Percentiles rank a stretch among this genome's conserved stretches.
Evolutionary conservation across 2,797 vertebrate species (phyloP).

Genomic region (Cetoscarus ocellatus): DNA sequence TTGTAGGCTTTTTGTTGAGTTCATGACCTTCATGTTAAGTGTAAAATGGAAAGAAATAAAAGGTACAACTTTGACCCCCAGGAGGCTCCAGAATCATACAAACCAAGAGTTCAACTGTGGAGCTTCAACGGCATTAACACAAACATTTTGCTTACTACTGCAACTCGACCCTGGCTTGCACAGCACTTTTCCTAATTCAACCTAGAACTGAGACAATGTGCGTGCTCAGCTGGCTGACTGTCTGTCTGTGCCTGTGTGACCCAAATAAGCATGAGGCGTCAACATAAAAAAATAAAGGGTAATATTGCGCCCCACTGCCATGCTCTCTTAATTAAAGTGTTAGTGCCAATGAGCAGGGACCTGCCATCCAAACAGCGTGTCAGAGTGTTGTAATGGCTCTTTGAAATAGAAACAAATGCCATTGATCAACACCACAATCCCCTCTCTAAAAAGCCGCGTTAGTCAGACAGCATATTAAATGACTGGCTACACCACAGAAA

Average conservation of each 20-base stretch:
- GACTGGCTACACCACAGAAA: slow-evolving; percentile 22
- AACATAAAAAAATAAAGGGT: neutral
- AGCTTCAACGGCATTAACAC: neutral
- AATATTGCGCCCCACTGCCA: neutral
- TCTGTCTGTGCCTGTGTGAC: slow-evolving; percentile 16
- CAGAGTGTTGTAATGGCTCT: slow-evolving; percentile 37
- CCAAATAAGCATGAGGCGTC: slow-evolving; percentile 41
- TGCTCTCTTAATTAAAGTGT: slow-evolving; percentile 47
- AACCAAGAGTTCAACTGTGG: neutral
- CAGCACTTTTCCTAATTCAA: slow-evolving; percentile 12
- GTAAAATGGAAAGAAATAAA: too few species aligned
- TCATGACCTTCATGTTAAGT: too few species aligned
- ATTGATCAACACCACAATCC: slow-evolving; percentile 42
- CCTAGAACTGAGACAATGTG: slow-evolving; percentile 22
- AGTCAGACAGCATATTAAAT: slow-evolving; percentile 54
- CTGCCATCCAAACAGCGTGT: slow-evolving; percentile 49
- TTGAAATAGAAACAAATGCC: slow-evolving; percentile 64
- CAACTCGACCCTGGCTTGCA: slow-evolving; percentile 3
- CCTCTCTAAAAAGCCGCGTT: slow-evolving; percentile 34
- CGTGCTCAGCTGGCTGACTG: slow-evolving; percentile 5
- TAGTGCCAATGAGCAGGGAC: slow-evolving; percentile 37
- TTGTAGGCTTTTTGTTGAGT: too few species aligned
- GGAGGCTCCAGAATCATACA: neutral
- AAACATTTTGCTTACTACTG: neutral
- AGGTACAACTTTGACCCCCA: too few species aligned